These are phyloP conservation scores for Euspilapteryx auroguttella DNA, from an alignment of 2,888 invertebrate species.

Conservation along the genomic window DNA sequence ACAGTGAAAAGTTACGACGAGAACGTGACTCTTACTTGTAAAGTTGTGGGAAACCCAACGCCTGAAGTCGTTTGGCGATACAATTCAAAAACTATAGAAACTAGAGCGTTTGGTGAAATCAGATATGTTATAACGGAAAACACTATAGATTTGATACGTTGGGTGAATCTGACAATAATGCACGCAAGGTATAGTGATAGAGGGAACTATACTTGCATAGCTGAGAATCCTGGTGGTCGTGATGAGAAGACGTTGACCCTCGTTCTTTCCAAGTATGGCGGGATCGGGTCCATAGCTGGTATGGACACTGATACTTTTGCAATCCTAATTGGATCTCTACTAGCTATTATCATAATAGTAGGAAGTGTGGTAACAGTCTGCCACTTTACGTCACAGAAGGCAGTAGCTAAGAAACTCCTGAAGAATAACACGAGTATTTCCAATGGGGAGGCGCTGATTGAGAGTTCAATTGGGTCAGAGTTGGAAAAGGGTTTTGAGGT, in stretches of 20 bases:
- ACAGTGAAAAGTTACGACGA: slow-evolving; percentile 67
- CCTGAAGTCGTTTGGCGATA: slow-evolving; percentile 77
- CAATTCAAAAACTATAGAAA: slow-evolving; percentile 64
- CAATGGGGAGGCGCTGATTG: slow-evolving; percentile 69
- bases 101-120: slow-evolving; percentile 46
- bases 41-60: slow-evolving; percentile 73
- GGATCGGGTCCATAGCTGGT: slow-evolving; percentile 37
- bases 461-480: slow-evolving; percentile 73
- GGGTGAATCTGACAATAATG: slow-evolving; percentile 71
- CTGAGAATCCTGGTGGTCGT: slow-evolving; percentile 80
- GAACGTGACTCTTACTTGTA: slow-evolving; percentile 75
- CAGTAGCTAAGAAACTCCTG: slow-evolving; percentile 60
- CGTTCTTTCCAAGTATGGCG: slow-evolving; percentile 48
- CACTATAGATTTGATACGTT: slow-evolving; percentile 49
- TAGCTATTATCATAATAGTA: slow-evolving; percentile 47
- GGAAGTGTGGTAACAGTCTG: slow-evolving; percentile 48
- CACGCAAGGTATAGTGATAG: slow-evolving; percentile 66
- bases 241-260: slow-evolving; percentile 76
- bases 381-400: slow-evolving; percentile 54
- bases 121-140: slow-evolving; percentile 49
- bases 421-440: slow-evolving; percentile 64
- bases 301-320: slow-evolving; percentile 55
- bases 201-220: slow-evolving; percentile 78
- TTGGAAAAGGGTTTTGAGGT: slow-evolving; percentile 80
- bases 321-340: slow-evolving; percentile 48